Percentiles rank a stretch among this genome's conserved stretches.
Conservation (phyloP, 2,113 vertebrate species). For the Equus przewalskii region DNA sequence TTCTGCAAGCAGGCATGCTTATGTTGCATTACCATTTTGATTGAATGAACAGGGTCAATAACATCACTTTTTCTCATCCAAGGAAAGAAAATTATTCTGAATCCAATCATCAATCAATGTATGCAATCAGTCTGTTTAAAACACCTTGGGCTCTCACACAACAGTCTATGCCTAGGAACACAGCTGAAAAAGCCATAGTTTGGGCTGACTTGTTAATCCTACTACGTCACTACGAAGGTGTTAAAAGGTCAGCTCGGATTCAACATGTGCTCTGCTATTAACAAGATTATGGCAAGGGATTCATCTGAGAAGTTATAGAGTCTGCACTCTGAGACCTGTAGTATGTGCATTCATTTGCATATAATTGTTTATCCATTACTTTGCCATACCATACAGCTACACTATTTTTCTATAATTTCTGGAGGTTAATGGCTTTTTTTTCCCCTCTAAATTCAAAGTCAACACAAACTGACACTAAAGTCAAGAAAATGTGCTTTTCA, state of each 20-base stretch:
- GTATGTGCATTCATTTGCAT: slow-evolving; percentile 86
- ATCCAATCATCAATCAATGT: slow-evolving; percentile 90
- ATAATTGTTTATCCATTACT: slow-evolving; percentile 86
- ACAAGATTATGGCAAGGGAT: slow-evolving; percentile 82
- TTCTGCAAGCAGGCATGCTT: slow-evolving; percentile 81
- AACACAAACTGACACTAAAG: slow-evolving; percentile 85
- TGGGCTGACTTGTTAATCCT: slow-evolving; percentile 77
- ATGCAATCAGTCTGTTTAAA: slow-evolving; percentile 87
- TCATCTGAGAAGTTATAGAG: slow-evolving; percentile 81
- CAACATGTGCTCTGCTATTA: slow-evolving; percentile 82
- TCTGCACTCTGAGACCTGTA: slow-evolving; percentile 83
- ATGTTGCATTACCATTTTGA: slow-evolving; percentile 89
- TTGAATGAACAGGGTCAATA: slow-evolving; percentile 88
- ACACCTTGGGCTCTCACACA: slow-evolving; percentile 71
- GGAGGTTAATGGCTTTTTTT: slow-evolving; percentile 85
- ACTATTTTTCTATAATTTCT: slow-evolving; percentile 83
- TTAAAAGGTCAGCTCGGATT: slow-evolving; percentile 81
- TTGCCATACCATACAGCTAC: slow-evolving; percentile 73
- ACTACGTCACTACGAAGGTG: slow-evolving; percentile 65
- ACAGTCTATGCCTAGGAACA: slow-evolving; percentile 73
- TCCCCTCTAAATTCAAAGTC: slow-evolving; percentile 84
- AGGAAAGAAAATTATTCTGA: slow-evolving; percentile 86
- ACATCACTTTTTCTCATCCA: slow-evolving; percentile 85
- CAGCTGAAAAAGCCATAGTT: slow-evolving; percentile 80
- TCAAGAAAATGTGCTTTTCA: slow-evolving; percentile 81